Evolutionary conservation across 2,797 vertebrate species (phyloP).

Genomic region (Helostoma temminkii): DNA sequence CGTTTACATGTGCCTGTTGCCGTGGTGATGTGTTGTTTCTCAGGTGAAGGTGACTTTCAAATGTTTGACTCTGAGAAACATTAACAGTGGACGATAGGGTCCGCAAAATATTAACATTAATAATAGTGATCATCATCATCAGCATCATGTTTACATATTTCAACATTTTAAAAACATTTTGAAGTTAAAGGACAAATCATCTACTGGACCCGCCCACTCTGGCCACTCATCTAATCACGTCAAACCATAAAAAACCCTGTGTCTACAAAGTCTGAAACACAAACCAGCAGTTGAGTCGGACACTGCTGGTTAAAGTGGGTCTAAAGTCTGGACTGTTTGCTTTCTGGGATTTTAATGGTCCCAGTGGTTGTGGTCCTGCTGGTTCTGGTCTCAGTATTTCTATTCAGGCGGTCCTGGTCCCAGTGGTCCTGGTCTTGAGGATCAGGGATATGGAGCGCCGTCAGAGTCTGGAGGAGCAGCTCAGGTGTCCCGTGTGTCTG

Average conservation of each 20-base stretch:
- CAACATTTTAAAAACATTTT: not conserved
- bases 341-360: not conserved
- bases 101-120: not conserved
- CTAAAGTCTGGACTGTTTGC: not conserved
- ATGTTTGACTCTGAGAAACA: not conserved
- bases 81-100: no score
- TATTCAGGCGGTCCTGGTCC: no score
- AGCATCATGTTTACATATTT: not conserved
- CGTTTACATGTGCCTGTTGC: no score
- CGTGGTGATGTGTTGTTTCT: not conserved
- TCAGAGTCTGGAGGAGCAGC: slow-evolving; percentile 81
- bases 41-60: slow-evolving; percentile 24
- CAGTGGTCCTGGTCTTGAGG: not conserved
- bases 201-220: not conserved
- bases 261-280: not conserved
- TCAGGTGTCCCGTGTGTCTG: slow-evolving; percentile 84
- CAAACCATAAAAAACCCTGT: not conserved
- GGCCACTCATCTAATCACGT: slow-evolving; percentile 8
- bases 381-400: not conserved
- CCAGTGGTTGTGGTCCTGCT: not conserved
- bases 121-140: not conserved
- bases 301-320: not conserved
- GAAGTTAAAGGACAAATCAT: not conserved
- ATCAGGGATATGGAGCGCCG: slow-evolving; percentile 38
- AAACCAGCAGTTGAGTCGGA: not conserved